Evolutionary conservation across 2,888 invertebrate genomes (phyloP).

Genomic region (Acronicta alni): DNA sequence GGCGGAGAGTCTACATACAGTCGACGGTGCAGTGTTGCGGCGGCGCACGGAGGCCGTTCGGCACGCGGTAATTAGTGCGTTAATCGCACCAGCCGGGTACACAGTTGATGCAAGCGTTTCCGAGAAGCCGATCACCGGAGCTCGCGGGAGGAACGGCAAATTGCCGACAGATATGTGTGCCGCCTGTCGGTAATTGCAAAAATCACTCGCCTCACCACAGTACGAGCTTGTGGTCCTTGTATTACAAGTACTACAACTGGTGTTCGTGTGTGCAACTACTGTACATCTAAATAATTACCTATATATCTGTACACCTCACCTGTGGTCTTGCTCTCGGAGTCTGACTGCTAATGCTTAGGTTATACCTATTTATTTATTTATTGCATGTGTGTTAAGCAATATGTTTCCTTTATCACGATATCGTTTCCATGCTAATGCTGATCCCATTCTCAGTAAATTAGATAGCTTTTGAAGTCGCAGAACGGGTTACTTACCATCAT

Average conservation of each 20-base stretch:
- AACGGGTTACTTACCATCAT: conserved; percentile 12
- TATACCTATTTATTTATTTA: conserved; percentile 6
- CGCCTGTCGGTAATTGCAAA: conserved; percentile 86
- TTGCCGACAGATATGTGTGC: conserved; percentile 87
- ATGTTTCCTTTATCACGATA: conserved; percentile 46
- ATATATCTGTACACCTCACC: conserved; percentile 13
- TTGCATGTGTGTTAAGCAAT: conserved; percentile 36
- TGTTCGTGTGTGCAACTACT: conserved; percentile 58
- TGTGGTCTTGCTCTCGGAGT: conserved; percentile 32
- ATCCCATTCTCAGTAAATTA: conserved; percentile 47
- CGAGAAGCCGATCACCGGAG: conserved; percentile 82
- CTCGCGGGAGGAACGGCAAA: conserved; percentile 83
- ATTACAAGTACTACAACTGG: conserved; percentile 66
- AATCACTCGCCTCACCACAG: conserved; percentile 75
- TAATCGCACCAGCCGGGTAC: conserved; percentile 78
- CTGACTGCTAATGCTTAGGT: conserved; percentile 31
- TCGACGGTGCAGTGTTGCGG: conserved; percentile 16
- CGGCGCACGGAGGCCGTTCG: conserved; percentile 40
- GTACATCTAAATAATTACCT: conserved; percentile 20
- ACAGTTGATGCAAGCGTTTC: conserved; percentile 84
- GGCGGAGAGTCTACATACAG: conserved; percentile 43
- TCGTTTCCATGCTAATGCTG: conserved; percentile 43
- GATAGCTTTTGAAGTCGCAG: conserved; percentile 36
- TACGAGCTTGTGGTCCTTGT: conserved; percentile 68
- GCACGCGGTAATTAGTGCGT: conserved; percentile 81